Evolutionary conservation across 2,888 invertebrate species (phyloP).

Genomic region (Patella depressa): DNA sequence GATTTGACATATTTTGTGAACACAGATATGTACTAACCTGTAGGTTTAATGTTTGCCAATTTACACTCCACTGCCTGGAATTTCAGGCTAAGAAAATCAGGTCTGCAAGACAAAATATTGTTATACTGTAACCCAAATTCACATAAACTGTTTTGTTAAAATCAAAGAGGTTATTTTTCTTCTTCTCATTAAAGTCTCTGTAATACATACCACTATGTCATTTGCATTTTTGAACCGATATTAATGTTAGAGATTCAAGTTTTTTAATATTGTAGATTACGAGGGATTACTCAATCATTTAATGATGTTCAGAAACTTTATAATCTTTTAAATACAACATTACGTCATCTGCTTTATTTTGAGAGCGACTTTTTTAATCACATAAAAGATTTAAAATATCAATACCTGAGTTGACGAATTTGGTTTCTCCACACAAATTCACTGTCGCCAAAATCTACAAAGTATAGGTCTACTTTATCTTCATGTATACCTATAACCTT

Average conservation of each 20-base stretch:
- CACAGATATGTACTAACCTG: slow-evolving; percentile 31
- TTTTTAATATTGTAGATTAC: no score
- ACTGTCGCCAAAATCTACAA: slow-evolving; percentile 65
- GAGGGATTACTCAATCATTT: no score
- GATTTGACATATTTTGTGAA: no score
- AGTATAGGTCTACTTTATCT: slow-evolving; percentile 59
- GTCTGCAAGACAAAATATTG: slow-evolving; percentile 72
- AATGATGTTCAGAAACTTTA: no score
- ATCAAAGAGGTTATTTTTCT: no score
- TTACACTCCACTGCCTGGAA: slow-evolving; percentile 97
- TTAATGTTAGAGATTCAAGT: no score
- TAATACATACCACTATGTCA: no score
- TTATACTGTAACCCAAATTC: neutral
- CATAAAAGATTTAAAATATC: neutral
- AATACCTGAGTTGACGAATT: slow-evolving; percentile 49
- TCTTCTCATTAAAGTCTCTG: no score
- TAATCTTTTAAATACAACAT: no score
- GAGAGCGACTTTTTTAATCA: neutral
- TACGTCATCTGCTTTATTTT: neutral
- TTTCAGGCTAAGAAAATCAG: slow-evolving; percentile 91
- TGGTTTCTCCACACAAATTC: slow-evolving; percentile 39
- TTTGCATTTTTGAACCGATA: no score
- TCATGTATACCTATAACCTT: slow-evolving; percentile 51
- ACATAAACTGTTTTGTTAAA: no score
- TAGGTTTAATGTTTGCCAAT: slow-evolving; percentile 75